A percentile compares a stretch with the other conserved stretches of the same genome.
These are phyloP conservation scores for Bellardia bayeri DNA, from an alignment of 2,888 invertebrate genomes.

Conservation along the genomic window DNA sequence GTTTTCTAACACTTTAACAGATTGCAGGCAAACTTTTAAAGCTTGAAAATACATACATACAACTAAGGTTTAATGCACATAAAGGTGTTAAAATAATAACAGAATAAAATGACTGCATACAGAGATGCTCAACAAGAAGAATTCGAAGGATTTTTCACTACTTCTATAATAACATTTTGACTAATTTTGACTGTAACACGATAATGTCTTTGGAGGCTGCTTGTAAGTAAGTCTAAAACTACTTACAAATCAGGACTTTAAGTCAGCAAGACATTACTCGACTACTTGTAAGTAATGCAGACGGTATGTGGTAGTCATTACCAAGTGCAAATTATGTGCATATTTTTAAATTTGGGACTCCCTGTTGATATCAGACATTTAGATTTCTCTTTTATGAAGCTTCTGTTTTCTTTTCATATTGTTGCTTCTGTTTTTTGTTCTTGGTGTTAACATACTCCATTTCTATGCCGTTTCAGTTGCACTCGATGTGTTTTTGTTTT, in stretches of 20 bases:
- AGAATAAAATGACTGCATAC: slow-evolving; percentile 13
- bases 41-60: background rate
- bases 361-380: slow-evolving; percentile 44
- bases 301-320: too few relatives aligned
- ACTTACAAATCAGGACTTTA: too few relatives aligned
- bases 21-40: slow-evolving; percentile 53
- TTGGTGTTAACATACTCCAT: slow-evolving; percentile 24
- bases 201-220: too few relatives aligned
- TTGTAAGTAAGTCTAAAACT: too few relatives aligned
- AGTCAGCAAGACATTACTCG: too few relatives aligned
- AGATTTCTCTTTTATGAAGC: background rate
- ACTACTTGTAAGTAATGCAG: too few relatives aligned
- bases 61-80: background rate
- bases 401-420: slow-evolving; percentile 2
- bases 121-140: slow-evolving; percentile 20
- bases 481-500: slow-evolving; percentile 39
- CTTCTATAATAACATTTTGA: too few relatives aligned
- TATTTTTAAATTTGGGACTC: slow-evolving; percentile 35
- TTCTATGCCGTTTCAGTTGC: slow-evolving; percentile 25
- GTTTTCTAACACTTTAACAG: slow-evolving; percentile 61
- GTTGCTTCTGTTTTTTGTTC: background rate
- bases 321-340: too few relatives aligned
- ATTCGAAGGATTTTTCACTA: background rate
- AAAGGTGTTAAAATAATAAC: slow-evolving; percentile 57
- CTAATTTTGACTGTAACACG: too few relatives aligned